Evolutionary conservation across 53 echinoderm and acorn worm genomes (phyloP), one percentile per base, ranked within the genome.

Genomic region (Hippasteria phrygiana): DNA sequence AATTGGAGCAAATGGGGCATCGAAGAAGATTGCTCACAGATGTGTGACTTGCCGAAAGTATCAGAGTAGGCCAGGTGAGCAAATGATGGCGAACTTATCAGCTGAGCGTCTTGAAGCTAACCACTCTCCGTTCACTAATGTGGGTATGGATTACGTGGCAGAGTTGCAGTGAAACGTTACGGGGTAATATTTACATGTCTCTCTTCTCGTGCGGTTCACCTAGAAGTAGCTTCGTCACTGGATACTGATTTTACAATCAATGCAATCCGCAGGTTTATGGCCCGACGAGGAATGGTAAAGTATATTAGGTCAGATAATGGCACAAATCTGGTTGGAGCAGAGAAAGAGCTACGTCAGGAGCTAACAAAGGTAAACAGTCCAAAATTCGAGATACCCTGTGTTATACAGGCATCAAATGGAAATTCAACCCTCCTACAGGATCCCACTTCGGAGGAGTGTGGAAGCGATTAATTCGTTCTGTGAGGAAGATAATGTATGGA

Each of bases 391-490:
- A 55, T n/a, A 87, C 86, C 31, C 55, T 90, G 31, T 46, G 63
- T 81, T 45, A 90, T 31, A 27, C 63, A 55, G 94, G 88, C 20
- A 88, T 92, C 55, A 70, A 81, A 27, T 94, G 94, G 94, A 29
- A 64, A 8, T 92, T 94, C 90, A 90, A 94, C 51, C 75, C 88
- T 32, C 92, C 92, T 24, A 46, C 87, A 84, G 90, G 80, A 27
- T 92, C 94, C 17, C 94, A 95, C 74, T 82, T 87, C 41, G 92
- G 92, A 55, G 90, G 95, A 69, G 90, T 92, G 1, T 94, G 94
- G 90, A 92, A 92, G 50, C 34, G 94, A 41, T 47, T 87, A 62
- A 92, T 95, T 39, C 71, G 88, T 32, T 88, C 92, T 29, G 83
- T 71, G 8, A 53, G 91, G 16, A 95, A 92, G 77, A 88, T 95